Percentiles rank a stretch among this genome's conserved stretches.
Evolutionary conservation across 2,888 invertebrate species (phyloP).

Genomic region (Epinotia nisella): DNA sequence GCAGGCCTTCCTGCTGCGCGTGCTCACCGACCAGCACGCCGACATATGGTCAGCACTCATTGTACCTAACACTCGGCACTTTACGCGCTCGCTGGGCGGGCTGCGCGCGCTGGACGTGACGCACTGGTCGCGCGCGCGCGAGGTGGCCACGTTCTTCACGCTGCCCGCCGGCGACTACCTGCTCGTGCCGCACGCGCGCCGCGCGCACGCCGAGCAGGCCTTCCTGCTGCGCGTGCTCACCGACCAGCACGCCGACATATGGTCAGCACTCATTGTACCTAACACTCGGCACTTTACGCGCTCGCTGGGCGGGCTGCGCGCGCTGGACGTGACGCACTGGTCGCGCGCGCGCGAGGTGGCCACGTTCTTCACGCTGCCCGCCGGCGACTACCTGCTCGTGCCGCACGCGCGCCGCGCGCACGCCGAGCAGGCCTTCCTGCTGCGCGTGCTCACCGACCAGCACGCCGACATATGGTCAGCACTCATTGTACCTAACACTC

Average conservation of each 20-base stretch:
- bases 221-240: conserved; percentile 89
- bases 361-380: conserved; percentile 89
- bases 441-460: conserved; percentile 89
- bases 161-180: conserved; percentile 90
- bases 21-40: conserved; percentile 89
- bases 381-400: conserved; percentile 90
- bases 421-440: conserved; percentile 88
- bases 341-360: conserved; percentile 88
- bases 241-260: conserved; percentile 89
- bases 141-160: conserved; percentile 90
- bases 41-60: conserved; percentile 88
- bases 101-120: conserved; percentile 86
- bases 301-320: conserved; percentile 65
- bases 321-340: conserved; percentile 87
- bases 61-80: no score
- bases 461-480: conserved; percentile 88
- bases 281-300: conserved; percentile 44
- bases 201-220: conserved; percentile 87
- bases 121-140: conserved; percentile 86
- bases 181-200: conserved; percentile 89
- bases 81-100: no score
- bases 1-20: conserved; percentile 88
- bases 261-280: no score
- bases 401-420: conserved; percentile 89
- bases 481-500: no score